Evolutionary conservation across 53 echinoderm and acorn worm genomes (phyloP).

Genomic region (Paelopatides confundens): DNA sequence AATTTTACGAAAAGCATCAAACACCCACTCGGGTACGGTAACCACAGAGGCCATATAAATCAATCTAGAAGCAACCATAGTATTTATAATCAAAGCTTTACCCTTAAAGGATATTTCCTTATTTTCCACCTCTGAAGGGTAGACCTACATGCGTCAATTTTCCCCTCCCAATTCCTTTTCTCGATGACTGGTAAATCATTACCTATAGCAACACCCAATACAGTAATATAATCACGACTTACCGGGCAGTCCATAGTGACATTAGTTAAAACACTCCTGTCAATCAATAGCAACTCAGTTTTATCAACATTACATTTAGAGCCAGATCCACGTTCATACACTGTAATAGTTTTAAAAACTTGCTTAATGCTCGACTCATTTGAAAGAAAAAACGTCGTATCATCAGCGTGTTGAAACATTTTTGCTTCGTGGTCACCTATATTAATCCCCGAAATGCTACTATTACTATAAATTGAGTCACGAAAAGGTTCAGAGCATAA

Average conservation of each 20-base stretch:
- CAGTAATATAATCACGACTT: background rate
- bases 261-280: background rate
- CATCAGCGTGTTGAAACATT: constrained; percentile 46
- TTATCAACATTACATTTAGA: constrained; percentile 35
- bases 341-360: background rate
- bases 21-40: too few relatives aligned
- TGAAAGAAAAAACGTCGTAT: background rate
- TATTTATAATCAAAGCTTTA: too few relatives aligned
- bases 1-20: too few relatives aligned
- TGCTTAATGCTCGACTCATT: background rate
- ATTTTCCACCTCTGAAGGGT: too few relatives aligned
- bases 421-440: background rate
- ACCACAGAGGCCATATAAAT: too few relatives aligned
- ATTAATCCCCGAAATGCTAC: background rate
- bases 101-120: too few relatives aligned
- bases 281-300: background rate
- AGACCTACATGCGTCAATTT: too few relatives aligned
- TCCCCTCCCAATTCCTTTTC: background rate
- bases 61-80: too few relatives aligned
- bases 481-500: background rate
- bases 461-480: background rate
- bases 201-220: constrained; percentile 11
- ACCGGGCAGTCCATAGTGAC: background rate
- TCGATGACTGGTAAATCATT: background rate
- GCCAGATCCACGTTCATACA: constrained; percentile 1